Conservation (phyloP, 64 coral and sea anemone species). For the Actinia equina region DNA sequence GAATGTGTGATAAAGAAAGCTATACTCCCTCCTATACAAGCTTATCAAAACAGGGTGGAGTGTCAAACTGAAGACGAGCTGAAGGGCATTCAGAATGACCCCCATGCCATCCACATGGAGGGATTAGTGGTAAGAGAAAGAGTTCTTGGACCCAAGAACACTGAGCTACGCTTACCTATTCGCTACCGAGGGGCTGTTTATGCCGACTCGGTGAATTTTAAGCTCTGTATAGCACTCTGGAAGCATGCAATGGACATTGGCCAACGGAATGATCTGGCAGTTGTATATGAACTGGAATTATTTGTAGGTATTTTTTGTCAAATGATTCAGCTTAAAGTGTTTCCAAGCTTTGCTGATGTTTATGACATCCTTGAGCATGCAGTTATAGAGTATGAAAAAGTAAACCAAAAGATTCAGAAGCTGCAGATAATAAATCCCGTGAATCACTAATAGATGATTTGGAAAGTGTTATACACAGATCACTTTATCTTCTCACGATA, state of each 20-base stretch:
- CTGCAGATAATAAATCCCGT: slow-evolving; percentile 17
- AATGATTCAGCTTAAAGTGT: neutral
- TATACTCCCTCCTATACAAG: too few species aligned
- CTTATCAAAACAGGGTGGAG: too few species aligned
- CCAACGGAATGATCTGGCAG: slow-evolving; percentile 49
- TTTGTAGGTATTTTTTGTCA: slow-evolving; percentile 73
- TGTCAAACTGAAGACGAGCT: neutral
- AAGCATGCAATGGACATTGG: slow-evolving; percentile 77
- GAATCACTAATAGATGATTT: neutral
- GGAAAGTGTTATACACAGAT: neutral
- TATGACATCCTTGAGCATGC: slow-evolving; percentile 37
- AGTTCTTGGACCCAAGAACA: slow-evolving; percentile 59
- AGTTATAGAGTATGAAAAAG: slow-evolving; percentile 50
- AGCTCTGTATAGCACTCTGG: slow-evolving; percentile 8
- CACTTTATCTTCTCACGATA: too few species aligned
- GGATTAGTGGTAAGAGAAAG: slow-evolving; percentile 75
- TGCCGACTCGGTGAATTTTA: slow-evolving; percentile 69
- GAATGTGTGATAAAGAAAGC: slow-evolving; percentile 15
- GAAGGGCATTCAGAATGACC: too few species aligned
- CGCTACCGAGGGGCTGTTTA: slow-evolving; percentile 74
- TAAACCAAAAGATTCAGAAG: slow-evolving; percentile 56
- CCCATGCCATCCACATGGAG: slow-evolving; percentile 15
- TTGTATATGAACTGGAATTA: slow-evolving; percentile 56
- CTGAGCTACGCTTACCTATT: slow-evolving; percentile 64
- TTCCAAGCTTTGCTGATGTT: neutral